These are phyloP conservation scores for Potorous gilbertii DNA, from an alignment of 2,797 vertebrate genomes.

Conservation along the genomic window DNA sequence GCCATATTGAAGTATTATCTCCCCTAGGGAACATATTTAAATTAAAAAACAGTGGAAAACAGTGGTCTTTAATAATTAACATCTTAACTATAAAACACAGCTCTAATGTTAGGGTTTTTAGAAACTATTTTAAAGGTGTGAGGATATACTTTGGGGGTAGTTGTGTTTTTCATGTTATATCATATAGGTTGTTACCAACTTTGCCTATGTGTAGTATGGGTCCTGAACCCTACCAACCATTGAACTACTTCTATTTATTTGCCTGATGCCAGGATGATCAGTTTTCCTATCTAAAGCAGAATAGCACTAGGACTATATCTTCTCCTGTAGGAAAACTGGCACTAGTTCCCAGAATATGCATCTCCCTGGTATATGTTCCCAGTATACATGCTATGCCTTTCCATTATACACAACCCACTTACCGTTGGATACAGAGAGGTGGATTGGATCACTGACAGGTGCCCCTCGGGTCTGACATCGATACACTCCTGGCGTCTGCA, in stretches of 20 bases:
- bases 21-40: neutral
- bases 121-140: neutral
- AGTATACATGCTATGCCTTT: rapidly evolving
- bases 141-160: neutral
- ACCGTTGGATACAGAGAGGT: conserved; percentile 75
- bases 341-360: neutral
- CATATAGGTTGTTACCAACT: neutral
- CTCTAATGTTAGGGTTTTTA: neutral
- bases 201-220: neutral
- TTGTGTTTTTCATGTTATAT: neutral
- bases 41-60: too few species aligned
- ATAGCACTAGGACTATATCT: neutral
- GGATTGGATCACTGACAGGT: conserved; percentile 70
- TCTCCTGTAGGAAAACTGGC: neutral
- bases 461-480: conserved; percentile 74
- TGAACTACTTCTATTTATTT: neutral
- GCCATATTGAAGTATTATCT: neutral
- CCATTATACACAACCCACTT: conserved; percentile 19
- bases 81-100: neutral
- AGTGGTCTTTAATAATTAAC: neutral
- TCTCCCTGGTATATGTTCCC: neutral
- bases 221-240: neutral
- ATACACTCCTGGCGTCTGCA: conserved; percentile 73
- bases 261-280: neutral
- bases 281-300: neutral